Evolutionary conservation across 2,888 invertebrate species (phyloP).

Genomic region (Noctua janthina): DNA sequence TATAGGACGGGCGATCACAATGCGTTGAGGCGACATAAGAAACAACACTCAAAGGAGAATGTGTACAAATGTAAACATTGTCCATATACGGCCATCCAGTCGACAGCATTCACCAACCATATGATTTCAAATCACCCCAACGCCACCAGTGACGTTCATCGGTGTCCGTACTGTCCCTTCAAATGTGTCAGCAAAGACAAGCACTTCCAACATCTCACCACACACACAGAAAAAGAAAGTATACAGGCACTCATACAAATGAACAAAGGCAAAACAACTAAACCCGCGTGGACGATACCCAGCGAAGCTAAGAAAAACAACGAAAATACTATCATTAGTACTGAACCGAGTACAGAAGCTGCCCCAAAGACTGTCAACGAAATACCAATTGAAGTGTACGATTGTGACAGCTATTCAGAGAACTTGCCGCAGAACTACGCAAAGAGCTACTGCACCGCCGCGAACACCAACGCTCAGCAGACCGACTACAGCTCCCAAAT

Average conservation of each 20-base stretch:
- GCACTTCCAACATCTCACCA: slow-evolving; percentile 89
- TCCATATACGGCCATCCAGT: slow-evolving; percentile 95
- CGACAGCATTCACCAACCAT: slow-evolving; percentile 94
- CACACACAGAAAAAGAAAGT: slow-evolving; percentile 87
- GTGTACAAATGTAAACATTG: slow-evolving; percentile 95
- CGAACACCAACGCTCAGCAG: slow-evolving; percentile 73
- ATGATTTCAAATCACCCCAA: slow-evolving; percentile 95
- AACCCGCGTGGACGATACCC: slow-evolving; percentile 87
- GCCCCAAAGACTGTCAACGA: slow-evolving; percentile 77
- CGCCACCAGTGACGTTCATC: slow-evolving; percentile 91
- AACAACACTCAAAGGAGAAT: slow-evolving; percentile 93
- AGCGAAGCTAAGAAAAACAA: slow-evolving; percentile 76
- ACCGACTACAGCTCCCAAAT: slow-evolving; percentile 75
- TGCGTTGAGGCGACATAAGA: slow-evolving; percentile 94
- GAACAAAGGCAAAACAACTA: slow-evolving; percentile 77
- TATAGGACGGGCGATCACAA: slow-evolving; percentile 95
- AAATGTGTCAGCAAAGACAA: slow-evolving; percentile 92
- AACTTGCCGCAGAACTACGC: slow-evolving; percentile 80
- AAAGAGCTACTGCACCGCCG: slow-evolving; percentile 78
- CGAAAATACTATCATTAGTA: slow-evolving; percentile 65
- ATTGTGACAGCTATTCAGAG: slow-evolving; percentile 85
- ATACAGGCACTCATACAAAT: slow-evolving; percentile 82
- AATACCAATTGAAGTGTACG: slow-evolving; percentile 86
- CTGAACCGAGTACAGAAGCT: slow-evolving; percentile 73
- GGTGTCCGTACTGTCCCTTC: slow-evolving; percentile 91